Evolutionary conservation across 2,797 vertebrate genomes (phyloP).

Genomic region (Acanthopagrus latus): DNA sequence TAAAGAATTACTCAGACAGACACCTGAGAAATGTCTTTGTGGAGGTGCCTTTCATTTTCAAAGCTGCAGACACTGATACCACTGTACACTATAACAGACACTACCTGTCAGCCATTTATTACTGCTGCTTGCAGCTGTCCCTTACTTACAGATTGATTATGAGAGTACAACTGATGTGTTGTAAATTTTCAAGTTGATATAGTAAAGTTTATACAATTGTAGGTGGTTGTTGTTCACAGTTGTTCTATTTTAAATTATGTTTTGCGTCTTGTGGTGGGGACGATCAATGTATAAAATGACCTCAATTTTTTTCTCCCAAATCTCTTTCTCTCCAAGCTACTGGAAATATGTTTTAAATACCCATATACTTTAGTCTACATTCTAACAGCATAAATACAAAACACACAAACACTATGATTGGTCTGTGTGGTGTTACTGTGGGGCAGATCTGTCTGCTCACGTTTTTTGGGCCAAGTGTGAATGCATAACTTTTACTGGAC

Average conservation of each 20-base stretch:
- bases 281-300: background rate
- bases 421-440: too few species aligned
- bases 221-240: too few species aligned
- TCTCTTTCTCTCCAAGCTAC: too few species aligned
- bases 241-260: background rate
- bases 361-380: too few species aligned
- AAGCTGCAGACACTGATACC: slow-evolving; percentile 15
- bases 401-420: too few species aligned
- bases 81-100: slow-evolving; percentile 1
- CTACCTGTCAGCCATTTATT: background rate
- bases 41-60: slow-evolving; percentile 34
- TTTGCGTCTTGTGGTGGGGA: background rate
- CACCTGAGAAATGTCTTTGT: slow-evolving; percentile 42
- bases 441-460: too few species aligned
- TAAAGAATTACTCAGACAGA: slow-evolving; percentile 47
- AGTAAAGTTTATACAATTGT: background rate
- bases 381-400: too few species aligned
- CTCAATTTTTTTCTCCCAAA: too few species aligned
- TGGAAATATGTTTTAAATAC: too few species aligned
- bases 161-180: background rate
- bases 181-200: background rate
- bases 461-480: too few species aligned
- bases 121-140: background rate
- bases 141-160: background rate
- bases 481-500: too few species aligned